A percentile compares a stretch with the other conserved stretches of the same genome.
Conservation (phyloP, 1,140 invertebrate species). For the Cepaea nemoralis region DNA sequence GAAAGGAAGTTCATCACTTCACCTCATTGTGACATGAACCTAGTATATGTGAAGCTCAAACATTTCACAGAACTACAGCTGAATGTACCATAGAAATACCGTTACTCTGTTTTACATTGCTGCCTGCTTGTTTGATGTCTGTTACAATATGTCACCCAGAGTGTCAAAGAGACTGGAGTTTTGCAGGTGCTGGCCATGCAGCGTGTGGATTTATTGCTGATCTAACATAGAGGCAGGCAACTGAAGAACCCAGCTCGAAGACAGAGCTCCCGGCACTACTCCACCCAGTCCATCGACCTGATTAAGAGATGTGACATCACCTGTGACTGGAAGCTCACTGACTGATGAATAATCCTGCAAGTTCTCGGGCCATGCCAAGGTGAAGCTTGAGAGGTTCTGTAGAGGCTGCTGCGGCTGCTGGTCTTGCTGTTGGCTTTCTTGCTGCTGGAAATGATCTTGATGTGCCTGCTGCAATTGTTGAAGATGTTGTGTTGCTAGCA, state of each 20-base stretch:
- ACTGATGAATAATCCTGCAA: constrained; percentile 10
- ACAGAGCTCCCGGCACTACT: background rate
- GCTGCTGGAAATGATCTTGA: constrained; percentile 1
- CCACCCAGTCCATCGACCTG: background rate
- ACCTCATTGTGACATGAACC: too few relatives aligned
- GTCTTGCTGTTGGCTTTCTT: background rate
- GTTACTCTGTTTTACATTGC: too few relatives aligned
- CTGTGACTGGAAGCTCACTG: constrained; percentile 6
- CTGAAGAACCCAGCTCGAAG: constrained; percentile 18
- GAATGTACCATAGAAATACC: too few relatives aligned
- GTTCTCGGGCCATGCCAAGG: constrained; percentile 16
- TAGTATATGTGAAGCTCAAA: too few relatives aligned
- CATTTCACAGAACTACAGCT: too few relatives aligned
- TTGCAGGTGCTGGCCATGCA: background rate
- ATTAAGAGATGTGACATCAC: constrained; percentile 7
- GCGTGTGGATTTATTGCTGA: background rate
- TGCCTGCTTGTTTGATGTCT: too few relatives aligned
- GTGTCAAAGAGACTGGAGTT: background rate
- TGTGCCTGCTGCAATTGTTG: background rate
- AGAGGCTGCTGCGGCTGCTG: background rate
- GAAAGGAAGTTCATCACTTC: too few relatives aligned
- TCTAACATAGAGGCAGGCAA: background rate
- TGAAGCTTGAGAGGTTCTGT: constrained; percentile 20
- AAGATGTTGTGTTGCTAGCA: background rate
- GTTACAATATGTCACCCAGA: too few relatives aligned